phyloP scores from a whole-genome alignment of 2,888 invertebrate genomes.

The Galerucella calmariensis region DNA sequence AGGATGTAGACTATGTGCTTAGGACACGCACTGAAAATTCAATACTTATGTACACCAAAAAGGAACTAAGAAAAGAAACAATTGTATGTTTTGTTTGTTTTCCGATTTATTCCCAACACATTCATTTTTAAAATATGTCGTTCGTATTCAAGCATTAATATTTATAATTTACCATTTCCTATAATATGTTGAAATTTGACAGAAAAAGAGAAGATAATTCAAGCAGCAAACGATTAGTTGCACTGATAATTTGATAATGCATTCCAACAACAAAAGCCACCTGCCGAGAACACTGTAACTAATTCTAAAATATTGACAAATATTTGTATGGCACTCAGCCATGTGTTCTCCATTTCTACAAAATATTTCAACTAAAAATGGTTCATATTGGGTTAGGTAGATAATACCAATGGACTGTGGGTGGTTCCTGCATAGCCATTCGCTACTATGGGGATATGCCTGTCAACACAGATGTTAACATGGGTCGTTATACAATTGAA shows the following conservation, averaged over 20 bases:
- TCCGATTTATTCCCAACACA: too few relatives aligned
- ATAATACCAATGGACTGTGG: constrained; percentile 25
- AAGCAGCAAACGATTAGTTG: background rate
- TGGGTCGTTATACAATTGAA: constrained; percentile 25
- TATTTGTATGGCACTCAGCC: background rate
- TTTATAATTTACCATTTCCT: too few relatives aligned
- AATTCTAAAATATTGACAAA: constrained; percentile 11
- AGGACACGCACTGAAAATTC: constrained; percentile 10
- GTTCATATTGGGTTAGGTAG: constrained; percentile 15
- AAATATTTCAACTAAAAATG: constrained; percentile 14
- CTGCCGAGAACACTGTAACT: background rate
- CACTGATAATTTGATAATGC: background rate
- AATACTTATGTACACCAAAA: constrained; percentile 3
- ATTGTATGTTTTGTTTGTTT: background rate
- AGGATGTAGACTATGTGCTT: constrained; percentile 11
- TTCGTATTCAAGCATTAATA: background rate
- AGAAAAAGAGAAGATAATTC: background rate
- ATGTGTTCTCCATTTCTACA: constrained; percentile 6
- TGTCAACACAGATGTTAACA: constrained; percentile 41
- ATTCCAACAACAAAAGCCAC: background rate
- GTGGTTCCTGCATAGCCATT: constrained; percentile 39
- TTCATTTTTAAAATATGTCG: background rate
- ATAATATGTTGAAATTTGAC: too few relatives aligned
- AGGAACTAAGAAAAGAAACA: background rate
- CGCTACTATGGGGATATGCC: constrained; percentile 51